Base-by-base conservation (phyloP, 2,113 vertebrate species). In the Seriola dumerili region DNA sequence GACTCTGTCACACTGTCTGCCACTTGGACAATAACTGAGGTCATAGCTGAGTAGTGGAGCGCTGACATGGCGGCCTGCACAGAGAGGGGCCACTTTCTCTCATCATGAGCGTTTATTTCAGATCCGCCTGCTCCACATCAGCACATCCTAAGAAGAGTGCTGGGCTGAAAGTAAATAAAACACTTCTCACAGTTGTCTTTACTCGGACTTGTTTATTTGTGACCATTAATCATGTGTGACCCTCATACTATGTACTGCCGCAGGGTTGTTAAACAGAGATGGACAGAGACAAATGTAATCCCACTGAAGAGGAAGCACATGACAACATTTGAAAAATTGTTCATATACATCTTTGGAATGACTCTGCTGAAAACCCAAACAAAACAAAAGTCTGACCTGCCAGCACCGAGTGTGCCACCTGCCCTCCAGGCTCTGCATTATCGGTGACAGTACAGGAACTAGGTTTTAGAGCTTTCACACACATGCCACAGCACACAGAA, bases 1-100 rank as follows among this genome's bases (percentile, higher is more conserved):
- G 93, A 95, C 92, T 94, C 93, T 91, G 94, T 95, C 94, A 93
- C 93, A 90, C 89, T 85, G 91, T 89, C 92, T 81, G 90, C 93
- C 88, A 90, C 89, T 91, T 65, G 76, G 90, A 95, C 94, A 94
- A 94, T 93, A 94, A 92, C 87, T 63, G 84, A 87, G 94, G 93
- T 94, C 94, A 90, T 40, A 58, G 80, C 52, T 16, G 81, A 85
- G 91, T 50, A 88, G 83, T 73, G 76, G 71, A 90, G 86, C 76
- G 67, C 62, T 90, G 90, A 89, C 89, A 92, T 71, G 0, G 14
- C 6, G 57, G 80, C 71, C 80, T 63, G 25, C 48, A 23, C 36
- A 48, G 75, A 79, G 57, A 85, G 82, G 52, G 87, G 78, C 79
- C 88, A 80, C 87, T 89, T 78, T 88, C 87, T 86, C 85, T 92